phyloP scores from a whole-genome alignment of 1,140 invertebrate species.

The Brachionus sp. region DNA sequence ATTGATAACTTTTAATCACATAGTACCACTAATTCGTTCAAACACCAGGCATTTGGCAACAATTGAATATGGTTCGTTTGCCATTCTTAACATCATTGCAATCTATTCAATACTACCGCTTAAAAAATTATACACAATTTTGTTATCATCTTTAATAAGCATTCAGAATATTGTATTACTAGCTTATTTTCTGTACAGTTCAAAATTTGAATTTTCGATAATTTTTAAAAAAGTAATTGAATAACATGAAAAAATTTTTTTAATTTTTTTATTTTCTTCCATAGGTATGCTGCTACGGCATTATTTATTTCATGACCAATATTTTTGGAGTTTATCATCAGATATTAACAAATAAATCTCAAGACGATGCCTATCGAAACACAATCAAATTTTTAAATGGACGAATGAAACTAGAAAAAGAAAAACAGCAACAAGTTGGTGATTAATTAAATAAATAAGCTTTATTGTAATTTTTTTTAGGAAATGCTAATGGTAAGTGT shows the following conservation, averaged over 20 bases:
- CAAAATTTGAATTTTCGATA: background rate
- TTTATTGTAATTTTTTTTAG: background rate
- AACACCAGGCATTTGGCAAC: constrained; percentile 11
- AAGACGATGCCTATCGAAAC: constrained; percentile 29
- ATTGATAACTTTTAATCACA: constrained; percentile 28
- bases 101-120: constrained; percentile 19
- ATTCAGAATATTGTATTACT: constrained; percentile 8
- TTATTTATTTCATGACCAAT: constrained; percentile 30
- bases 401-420: constrained; percentile 34
- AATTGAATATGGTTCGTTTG: constrained; percentile 28
- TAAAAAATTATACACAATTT: constrained; percentile 33
- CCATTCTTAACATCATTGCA: constrained; percentile 8
- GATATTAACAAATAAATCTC: constrained; percentile 16
- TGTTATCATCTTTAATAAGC: constrained; percentile 7
- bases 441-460: background rate
- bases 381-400: constrained; percentile 34
- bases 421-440: constrained; percentile 22
- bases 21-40: constrained; percentile 25
- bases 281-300: constrained; percentile 3
- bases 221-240: constrained; percentile 29
- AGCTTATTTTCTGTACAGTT: background rate
- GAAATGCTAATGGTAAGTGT: constrained; percentile 43
- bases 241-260: background rate
- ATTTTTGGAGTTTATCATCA: constrained; percentile 22
- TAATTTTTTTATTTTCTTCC: background rate